Conservation (phyloP, 2,888 invertebrate species). For the Lysandra bellargus region DNA sequence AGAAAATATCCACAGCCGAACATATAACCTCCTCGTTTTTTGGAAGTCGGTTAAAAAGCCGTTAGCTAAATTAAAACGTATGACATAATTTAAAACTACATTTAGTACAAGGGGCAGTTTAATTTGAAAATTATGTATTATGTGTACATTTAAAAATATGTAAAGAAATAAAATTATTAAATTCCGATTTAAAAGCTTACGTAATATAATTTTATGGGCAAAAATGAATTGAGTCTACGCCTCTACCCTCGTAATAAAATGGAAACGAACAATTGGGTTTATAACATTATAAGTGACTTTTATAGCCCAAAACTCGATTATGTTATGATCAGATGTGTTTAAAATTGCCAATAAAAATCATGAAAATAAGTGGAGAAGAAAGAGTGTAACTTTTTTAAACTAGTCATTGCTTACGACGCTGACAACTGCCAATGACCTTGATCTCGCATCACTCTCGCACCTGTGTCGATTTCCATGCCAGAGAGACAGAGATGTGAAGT, state of each 20-base stretch:
- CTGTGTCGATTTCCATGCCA: no score
- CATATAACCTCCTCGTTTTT: no score
- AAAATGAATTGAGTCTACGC: constrained; percentile 1
- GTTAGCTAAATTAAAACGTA: constrained; percentile 9
- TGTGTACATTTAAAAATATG: background rate
- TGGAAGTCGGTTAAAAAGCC: background rate
- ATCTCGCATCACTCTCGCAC: no score
- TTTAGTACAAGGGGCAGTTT: background rate
- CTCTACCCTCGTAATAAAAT: constrained; percentile 1
- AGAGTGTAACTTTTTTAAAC: background rate
- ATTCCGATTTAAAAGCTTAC: background rate
- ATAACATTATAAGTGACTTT: constrained; percentile 7
- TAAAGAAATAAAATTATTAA: background rate
- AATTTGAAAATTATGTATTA: background rate
- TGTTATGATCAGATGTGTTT: background rate
- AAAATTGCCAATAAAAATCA: background rate
- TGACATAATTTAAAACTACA: background rate
- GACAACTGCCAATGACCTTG: no score
- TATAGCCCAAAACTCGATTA: background rate
- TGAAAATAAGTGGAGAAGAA: background rate
- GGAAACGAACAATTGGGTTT: background rate
- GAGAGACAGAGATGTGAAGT: no score
- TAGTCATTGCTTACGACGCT: no score
- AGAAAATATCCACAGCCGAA: no score
- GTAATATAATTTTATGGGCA: constrained; percentile 3